Conservation (phyloP, 1,140 invertebrate genomes). For the Potamilus streckersoni region DNA sequence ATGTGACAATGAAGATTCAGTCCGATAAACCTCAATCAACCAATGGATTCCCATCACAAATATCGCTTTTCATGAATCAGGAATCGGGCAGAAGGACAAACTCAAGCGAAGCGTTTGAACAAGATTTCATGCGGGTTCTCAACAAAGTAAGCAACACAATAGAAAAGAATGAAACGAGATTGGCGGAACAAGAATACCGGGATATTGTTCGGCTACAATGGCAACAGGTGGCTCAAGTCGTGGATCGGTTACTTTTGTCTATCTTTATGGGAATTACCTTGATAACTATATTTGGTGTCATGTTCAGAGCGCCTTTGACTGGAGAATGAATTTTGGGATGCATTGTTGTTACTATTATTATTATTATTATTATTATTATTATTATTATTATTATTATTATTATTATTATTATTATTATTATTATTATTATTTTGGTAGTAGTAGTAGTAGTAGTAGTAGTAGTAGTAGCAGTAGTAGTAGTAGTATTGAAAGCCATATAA, state of each 20-base stretch:
- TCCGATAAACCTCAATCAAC: background rate
- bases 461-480: too few species aligned
- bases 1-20: background rate
- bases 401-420: too few species aligned
- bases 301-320: conserved; percentile 9
- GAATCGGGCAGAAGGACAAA: conserved; percentile 3
- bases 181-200: conserved; percentile 76
- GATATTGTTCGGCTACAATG: conserved; percentile 80
- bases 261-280: conserved; percentile 77
- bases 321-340: too few species aligned
- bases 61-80: background rate
- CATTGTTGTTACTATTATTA: too few species aligned
- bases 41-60: background rate
- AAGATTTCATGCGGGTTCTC: conserved; percentile 73
- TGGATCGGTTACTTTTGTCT: conserved; percentile 76
- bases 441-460: too few species aligned
- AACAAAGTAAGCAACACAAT: conserved; percentile 79
- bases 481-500: too few species aligned
- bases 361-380: too few species aligned
- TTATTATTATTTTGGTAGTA: too few species aligned
- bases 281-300: conserved; percentile 34
- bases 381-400: too few species aligned
- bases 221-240: conserved; percentile 81
- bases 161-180: conserved; percentile 77
- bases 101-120: conserved; percentile 27